Conservation (phyloP, 2,888 invertebrate species). For the Amorpha juglandis region DNA sequence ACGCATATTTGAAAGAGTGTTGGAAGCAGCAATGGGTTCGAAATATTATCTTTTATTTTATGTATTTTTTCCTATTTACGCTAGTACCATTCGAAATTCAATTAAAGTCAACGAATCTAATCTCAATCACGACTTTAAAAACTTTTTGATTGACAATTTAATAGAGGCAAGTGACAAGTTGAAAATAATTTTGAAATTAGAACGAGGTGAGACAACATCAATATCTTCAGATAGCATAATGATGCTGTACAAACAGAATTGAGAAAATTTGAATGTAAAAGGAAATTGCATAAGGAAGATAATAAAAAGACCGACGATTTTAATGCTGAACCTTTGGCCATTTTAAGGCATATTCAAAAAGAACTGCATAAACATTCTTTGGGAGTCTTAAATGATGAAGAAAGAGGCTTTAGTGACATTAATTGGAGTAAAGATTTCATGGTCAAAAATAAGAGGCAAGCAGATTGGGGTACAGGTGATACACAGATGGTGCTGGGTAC, state of each 20-base stretch:
- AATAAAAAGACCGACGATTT: neutral
- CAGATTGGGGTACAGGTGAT: slow-evolving; percentile 36
- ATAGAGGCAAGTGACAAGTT: slow-evolving; percentile 48
- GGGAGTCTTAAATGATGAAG: neutral
- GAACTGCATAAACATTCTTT: neutral
- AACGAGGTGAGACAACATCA: slow-evolving; percentile 30
- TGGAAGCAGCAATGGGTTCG: neutral
- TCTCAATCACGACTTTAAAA: slow-evolving; percentile 32
- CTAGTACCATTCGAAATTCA: neutral
- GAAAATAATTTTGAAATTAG: slow-evolving; percentile 43
- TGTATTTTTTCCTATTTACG: neutral
- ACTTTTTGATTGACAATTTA: slow-evolving; percentile 44
- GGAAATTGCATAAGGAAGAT: neutral
- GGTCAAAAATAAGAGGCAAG: slow-evolving; percentile 39
- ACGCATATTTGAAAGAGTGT: neutral
- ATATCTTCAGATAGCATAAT: neutral
- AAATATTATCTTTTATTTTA: neutral
- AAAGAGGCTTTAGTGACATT: neutral
- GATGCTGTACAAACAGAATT: neutral
- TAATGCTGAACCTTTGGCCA: neutral
- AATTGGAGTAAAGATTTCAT: neutral
- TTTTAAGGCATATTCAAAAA: neutral
- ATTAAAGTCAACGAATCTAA: slow-evolving; percentile 37
- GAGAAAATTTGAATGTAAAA: neutral
- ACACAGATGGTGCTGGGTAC: slow-evolving; percentile 55